Percentiles rank a stretch among this genome's conserved stretches.
These are phyloP conservation scores for Mamestra configurata DNA, from an alignment of 1,140 invertebrate genomes.

Conservation along the genomic window DNA sequence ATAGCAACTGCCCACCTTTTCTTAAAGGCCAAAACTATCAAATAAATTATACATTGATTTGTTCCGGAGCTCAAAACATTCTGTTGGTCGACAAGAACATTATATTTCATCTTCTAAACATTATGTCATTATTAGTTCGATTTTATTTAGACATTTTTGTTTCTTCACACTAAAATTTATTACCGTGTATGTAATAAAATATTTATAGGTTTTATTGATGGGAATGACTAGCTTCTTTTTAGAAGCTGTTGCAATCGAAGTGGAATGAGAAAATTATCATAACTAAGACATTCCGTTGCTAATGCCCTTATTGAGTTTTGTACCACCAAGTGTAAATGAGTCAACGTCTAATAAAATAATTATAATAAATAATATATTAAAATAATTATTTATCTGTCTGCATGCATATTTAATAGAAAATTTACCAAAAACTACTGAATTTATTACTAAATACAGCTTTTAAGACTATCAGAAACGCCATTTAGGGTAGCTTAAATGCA, in stretches of 20 bases:
- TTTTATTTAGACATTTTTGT: slow-evolving; percentile 14
- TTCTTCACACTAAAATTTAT: background rate
- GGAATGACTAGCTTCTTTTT: too few relatives aligned
- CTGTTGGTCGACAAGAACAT: background rate
- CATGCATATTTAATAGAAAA: too few relatives aligned
- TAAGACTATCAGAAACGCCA: background rate
- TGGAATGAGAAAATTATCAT: background rate
- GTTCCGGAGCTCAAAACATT: background rate
- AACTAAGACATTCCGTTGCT: too few relatives aligned
- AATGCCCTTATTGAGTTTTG: too few relatives aligned
- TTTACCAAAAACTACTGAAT: background rate
- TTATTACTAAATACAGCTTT: background rate
- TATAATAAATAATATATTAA: too few relatives aligned
- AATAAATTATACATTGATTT: slow-evolving; percentile 12
- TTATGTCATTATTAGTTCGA: slow-evolving; percentile 6
- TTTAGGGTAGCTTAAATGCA: background rate
- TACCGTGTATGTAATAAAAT: background rate
- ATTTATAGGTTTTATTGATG: too few relatives aligned
- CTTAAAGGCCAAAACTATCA: slow-evolving; percentile 8
- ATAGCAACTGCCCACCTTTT: slow-evolving; percentile 4
- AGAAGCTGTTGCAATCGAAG: background rate
- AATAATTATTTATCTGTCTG: too few relatives aligned
- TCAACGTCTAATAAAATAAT: too few relatives aligned
- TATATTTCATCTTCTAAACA: background rate
- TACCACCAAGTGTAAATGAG: too few relatives aligned